Evolutionary conservation across 2,888 invertebrate genomes (phyloP).

Genomic region (Cheilosia vernalis): DNA sequence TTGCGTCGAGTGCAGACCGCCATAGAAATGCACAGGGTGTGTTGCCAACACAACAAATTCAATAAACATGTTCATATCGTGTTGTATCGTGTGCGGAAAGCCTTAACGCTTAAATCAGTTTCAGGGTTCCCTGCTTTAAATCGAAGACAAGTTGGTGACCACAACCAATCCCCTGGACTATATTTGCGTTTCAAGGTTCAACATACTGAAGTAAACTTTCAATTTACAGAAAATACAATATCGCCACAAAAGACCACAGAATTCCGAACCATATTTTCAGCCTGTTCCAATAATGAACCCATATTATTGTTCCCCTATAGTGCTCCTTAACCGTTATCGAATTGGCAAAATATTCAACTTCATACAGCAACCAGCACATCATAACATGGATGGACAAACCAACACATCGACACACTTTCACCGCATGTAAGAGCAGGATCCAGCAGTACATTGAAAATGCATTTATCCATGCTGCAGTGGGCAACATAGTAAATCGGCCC

Average conservation of each 20-base stretch:
- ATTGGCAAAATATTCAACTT: background rate
- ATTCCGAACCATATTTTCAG: background rate
- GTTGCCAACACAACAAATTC: no score
- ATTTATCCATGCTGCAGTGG: slow-evolving; percentile 10
- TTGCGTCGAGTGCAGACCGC: no score
- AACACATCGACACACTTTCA: background rate
- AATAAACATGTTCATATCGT: no score
- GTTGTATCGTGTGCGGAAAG: no score
- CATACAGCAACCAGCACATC: background rate
- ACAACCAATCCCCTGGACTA: no score
- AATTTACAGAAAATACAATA: background rate
- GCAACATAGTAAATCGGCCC: slow-evolving; percentile 25
- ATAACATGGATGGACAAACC: background rate
- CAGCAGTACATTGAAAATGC: slow-evolving; percentile 4
- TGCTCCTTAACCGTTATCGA: background rate
- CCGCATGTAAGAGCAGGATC: slow-evolving; percentile 8
- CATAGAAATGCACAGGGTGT: no score
- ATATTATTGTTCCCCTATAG: background rate
- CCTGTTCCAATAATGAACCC: background rate
- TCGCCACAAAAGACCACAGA: background rate
- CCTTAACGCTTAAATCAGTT: no score
- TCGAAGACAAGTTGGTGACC: no score
- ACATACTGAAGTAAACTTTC: no score
- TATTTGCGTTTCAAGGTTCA: no score
- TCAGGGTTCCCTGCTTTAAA: no score